phyloP scores from a whole-genome alignment of 2,888 invertebrate genomes.

The Onchidella celtica region DNA sequence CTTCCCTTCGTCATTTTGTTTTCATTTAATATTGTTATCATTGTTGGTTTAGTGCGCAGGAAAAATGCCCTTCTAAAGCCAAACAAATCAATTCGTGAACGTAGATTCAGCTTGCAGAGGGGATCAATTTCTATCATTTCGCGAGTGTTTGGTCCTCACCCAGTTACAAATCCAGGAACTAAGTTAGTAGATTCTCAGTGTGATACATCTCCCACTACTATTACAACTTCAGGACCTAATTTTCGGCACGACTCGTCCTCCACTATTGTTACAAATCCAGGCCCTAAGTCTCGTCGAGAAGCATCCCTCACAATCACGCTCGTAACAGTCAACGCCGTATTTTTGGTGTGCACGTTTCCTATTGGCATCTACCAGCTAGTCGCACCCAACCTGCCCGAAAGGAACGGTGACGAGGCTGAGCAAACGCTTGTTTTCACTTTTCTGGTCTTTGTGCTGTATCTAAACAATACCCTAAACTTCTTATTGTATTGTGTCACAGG shows the following conservation, averaged over 20 bases:
- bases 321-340: slow-evolving; percentile 23
- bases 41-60: neutral
- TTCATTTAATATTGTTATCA: slow-evolving; percentile 10
- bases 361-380: slow-evolving; percentile 43
- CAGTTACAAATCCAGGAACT: too few species aligned
- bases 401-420: neutral
- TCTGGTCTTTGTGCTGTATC: slow-evolving; percentile 18
- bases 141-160: too few species aligned
- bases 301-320: slow-evolving; percentile 4
- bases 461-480: slow-evolving; percentile 38
- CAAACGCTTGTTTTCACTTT: neutral
- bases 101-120: neutral
- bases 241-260: too few species aligned
- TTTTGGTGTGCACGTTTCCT: slow-evolving; percentile 28
- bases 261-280: neutral
- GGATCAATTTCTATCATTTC: too few species aligned
- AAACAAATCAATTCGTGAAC: neutral
- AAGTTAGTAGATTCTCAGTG: too few species aligned
- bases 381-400: slow-evolving; percentile 7
- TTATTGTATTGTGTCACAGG: slow-evolving; percentile 32
- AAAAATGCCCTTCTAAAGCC: neutral
- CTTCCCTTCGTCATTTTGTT: slow-evolving; percentile 26
- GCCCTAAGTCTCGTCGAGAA: slow-evolving; percentile 6
- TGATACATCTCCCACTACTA: too few species aligned
- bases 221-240: too few species aligned